These are phyloP conservation scores for Drosophila santomea DNA, from an alignment of 1,140 invertebrate genomes.

Conservation along the genomic window DNA sequence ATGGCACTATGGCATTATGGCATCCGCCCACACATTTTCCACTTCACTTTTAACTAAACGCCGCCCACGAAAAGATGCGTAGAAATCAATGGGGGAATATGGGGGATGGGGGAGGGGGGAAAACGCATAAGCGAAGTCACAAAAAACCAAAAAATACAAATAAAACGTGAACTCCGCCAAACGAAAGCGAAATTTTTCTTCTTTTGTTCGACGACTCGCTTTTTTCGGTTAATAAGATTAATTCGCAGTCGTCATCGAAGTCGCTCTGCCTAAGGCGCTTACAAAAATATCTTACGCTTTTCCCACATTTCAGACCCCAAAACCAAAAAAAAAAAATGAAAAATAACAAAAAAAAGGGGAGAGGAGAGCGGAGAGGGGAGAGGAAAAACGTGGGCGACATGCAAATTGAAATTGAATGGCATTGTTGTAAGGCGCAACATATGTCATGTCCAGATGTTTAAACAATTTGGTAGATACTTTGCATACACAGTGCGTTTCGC, in stretches of 20 bases:
- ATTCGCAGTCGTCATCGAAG: constrained; percentile 52
- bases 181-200: constrained; percentile 55
- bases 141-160: constrained; percentile 13
- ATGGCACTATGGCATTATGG: constrained; percentile 12
- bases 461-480: constrained; percentile 39
- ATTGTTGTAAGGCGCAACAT: constrained; percentile 46
- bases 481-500: constrained; percentile 41
- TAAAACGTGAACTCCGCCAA: constrained; percentile 24
- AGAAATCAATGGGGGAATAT: not conserved
- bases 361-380: not conserved
- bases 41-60: constrained; percentile 8
- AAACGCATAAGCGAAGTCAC: constrained; percentile 5
- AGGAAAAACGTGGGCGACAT: constrained; percentile 53
- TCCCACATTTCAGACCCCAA: constrained; percentile 15
- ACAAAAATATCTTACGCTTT: constrained; percentile 58
- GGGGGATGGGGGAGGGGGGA: not conserved
- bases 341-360: not conserved
- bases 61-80: constrained; percentile 7
- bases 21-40: constrained; percentile 21
- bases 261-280: constrained; percentile 29
- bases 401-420: constrained; percentile 59
- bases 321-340: not conserved
- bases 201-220: constrained; percentile 35
- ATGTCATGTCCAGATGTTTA: constrained; percentile 49
- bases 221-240: constrained; percentile 62